phyloP scores from a whole-genome alignment of 2,888 invertebrate genomes.

The Plagodis pulveraria region DNA sequence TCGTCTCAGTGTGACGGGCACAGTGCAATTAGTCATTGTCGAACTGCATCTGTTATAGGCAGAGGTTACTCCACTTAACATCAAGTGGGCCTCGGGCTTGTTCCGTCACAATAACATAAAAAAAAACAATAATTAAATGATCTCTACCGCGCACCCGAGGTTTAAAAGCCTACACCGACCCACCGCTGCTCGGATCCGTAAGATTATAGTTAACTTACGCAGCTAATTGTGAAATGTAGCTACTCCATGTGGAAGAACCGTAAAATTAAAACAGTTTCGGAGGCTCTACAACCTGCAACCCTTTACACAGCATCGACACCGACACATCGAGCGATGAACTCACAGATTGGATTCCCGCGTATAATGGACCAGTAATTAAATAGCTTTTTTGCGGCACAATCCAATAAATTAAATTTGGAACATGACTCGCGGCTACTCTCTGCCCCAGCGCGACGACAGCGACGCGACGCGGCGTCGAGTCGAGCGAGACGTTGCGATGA shows the following conservation, averaged over 20 bases:
- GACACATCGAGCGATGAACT: neutral
- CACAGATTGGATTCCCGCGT: constrained; percentile 28
- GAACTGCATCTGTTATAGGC: too few species aligned
- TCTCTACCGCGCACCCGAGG: too few species aligned
- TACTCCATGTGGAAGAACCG: neutral
- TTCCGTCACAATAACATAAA: too few species aligned
- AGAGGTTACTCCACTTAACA: too few species aligned
- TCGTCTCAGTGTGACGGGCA: too few species aligned
- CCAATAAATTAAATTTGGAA: constrained; percentile 55
- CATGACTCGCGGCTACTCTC: constrained; percentile 49
- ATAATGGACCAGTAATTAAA: constrained; percentile 50
- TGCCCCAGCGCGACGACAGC: neutral
- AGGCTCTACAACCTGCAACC: neutral
- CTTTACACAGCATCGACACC: constrained; percentile 9
- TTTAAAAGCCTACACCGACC: too few species aligned
- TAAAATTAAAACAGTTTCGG: neutral
- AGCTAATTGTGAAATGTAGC: too few species aligned
- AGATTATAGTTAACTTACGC: too few species aligned
- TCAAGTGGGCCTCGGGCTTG: too few species aligned
- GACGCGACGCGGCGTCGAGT: constrained; percentile 28
- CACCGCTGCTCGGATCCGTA: too few species aligned
- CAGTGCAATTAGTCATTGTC: too few species aligned
- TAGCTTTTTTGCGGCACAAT: constrained; percentile 50
- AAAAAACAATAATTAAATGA: too few species aligned
- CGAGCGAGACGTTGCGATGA: constrained; percentile 27